phyloP scores from a whole-genome alignment of 2,888 invertebrate genomes.

The Patella caerulea region DNA sequence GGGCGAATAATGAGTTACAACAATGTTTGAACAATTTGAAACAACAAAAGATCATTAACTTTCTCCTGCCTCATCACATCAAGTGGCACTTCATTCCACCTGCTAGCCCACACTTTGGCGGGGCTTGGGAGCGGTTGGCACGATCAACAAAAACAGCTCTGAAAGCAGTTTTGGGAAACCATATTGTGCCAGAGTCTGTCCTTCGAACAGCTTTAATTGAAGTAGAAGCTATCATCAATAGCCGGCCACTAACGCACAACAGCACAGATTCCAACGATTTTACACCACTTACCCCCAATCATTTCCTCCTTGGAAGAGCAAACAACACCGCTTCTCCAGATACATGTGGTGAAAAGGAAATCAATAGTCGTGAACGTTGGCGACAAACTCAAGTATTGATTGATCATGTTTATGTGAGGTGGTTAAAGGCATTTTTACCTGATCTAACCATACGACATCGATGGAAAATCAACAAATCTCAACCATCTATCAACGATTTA shows the following conservation, averaged over 20 bases:
- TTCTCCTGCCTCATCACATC: constrained; percentile 35
- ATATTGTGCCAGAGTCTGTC: constrained; percentile 4
- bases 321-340: constrained; percentile 6
- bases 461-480: neutral
- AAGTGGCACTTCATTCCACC: constrained; percentile 67
- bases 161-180: constrained; percentile 10
- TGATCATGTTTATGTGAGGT: neutral
- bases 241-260: constrained; percentile 26
- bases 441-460: neutral
- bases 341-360: neutral
- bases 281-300: constrained; percentile 25
- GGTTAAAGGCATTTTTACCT: neutral
- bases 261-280: constrained; percentile 19
- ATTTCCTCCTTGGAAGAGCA: constrained; percentile 20
- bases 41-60: constrained; percentile 12
- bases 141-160: constrained; percentile 54
- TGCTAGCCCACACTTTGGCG: constrained; percentile 62
- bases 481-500: neutral
- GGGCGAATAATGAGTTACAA: constrained; percentile 31
- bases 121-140: constrained; percentile 66
- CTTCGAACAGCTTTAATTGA: constrained; percentile 17
- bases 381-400: constrained; percentile 8
- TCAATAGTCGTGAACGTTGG: constrained; percentile 19
- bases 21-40: constrained; percentile 22
- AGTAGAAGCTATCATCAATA: constrained; percentile 25